Evolutionary conservation across 2,888 invertebrate genomes (phyloP).

Genomic region (Limnephilus lunatus): DNA sequence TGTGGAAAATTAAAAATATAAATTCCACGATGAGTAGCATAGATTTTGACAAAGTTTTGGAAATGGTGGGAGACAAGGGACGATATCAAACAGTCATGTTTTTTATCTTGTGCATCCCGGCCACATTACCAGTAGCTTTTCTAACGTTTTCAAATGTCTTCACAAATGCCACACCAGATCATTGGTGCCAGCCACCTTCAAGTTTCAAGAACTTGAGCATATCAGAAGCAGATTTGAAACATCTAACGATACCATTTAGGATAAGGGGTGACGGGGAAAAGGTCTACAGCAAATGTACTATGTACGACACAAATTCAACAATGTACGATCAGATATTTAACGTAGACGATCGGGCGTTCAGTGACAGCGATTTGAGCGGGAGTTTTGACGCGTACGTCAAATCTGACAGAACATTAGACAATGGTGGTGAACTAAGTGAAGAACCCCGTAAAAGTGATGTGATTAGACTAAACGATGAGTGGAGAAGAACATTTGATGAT

Average conservation of each 20-base stretch:
- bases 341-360: constrained; percentile 16
- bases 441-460: not conserved
- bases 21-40: constrained; percentile 53
- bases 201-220: constrained; percentile 75
- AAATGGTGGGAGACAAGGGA: constrained; percentile 80
- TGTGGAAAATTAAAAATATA: not conserved
- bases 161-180: constrained; percentile 83
- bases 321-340: constrained; percentile 2
- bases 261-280: constrained; percentile 71
- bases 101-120: constrained; percentile 81
- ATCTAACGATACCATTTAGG: constrained; percentile 76
- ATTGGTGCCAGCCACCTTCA: constrained; percentile 81
- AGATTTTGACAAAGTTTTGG: constrained; percentile 77
- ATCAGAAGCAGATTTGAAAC: constrained; percentile 74
- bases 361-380: not conserved
- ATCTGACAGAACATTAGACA: constrained; percentile 21
- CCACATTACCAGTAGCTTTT: constrained; percentile 82
- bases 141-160: constrained; percentile 84
- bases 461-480: constrained; percentile 52
- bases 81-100: constrained; percentile 81
- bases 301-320: constrained; percentile 70
- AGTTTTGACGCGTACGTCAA: constrained; percentile 14
- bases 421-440: not conserved
- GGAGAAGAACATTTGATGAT: constrained; percentile 64
- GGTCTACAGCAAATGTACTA: constrained; percentile 75